Percentiles rank a stretch among this genome's conserved stretches.
phyloP scores from a whole-genome alignment of 1,140 invertebrate species.

The Metopolophium dirhodum region DNA sequence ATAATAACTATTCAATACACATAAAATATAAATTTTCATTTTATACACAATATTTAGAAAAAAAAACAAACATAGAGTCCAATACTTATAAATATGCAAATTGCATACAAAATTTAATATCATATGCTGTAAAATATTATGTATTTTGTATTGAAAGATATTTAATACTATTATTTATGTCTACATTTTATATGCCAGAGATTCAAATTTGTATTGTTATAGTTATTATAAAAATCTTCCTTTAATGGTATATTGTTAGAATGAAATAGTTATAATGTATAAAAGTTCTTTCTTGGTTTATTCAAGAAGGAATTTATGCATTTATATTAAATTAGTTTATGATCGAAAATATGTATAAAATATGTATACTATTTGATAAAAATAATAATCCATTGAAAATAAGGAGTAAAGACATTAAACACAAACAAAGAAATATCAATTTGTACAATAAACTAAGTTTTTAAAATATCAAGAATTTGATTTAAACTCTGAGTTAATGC shows the following conservation, averaged over 20 bases:
- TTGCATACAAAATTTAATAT: not conserved
- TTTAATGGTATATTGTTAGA: not conserved
- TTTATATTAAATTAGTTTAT: not conserved
- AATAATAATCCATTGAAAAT: not conserved
- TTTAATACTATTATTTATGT: not conserved
- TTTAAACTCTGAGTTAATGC: slow-evolving; percentile 66
- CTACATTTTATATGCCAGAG: too few species aligned
- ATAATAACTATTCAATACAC: not conserved
- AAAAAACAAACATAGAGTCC: not conserved
- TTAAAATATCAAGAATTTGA: slow-evolving; percentile 48
- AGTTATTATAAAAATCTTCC: not conserved
- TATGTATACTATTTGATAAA: not conserved
- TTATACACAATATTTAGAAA: not conserved
- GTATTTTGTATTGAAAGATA: not conserved
- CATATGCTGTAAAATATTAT: not conserved
- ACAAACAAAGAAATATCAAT: not conserved
- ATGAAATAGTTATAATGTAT: not conserved
- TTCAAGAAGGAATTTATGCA: not conserved
- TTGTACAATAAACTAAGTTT: not conserved
- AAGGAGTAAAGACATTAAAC: not conserved
- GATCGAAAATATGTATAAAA: too few species aligned
- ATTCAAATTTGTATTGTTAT: not conserved
- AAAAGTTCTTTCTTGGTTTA: not conserved
- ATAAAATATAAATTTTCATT: not conserved
- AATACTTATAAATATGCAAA: not conserved